These are phyloP conservation scores for Lepus oiostolus DNA, from an alignment of 2,797 vertebrate genomes.

Conservation along the genomic window DNA sequence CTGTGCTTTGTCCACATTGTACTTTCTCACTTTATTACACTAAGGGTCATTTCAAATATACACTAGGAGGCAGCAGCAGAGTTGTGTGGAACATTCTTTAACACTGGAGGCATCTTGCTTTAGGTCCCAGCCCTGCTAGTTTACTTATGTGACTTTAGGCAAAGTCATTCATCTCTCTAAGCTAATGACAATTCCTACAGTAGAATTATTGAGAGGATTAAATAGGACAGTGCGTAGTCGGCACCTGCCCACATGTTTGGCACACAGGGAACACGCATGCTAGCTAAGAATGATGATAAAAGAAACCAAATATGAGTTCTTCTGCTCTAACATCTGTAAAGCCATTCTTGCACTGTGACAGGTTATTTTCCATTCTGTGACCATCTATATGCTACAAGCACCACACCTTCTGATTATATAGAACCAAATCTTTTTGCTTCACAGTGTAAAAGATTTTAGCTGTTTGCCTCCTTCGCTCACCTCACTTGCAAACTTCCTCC, in stretches of 20 bases:
- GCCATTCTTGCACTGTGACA: neutral
- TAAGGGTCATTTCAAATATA: neutral
- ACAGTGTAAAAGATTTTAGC: neutral
- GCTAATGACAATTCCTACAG: neutral
- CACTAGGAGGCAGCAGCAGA: neutral
- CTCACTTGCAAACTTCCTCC: neutral
- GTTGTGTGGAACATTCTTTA: neutral
- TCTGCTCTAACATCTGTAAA: neutral
- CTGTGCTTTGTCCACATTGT: neutral
- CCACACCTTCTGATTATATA: neutral
- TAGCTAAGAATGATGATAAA: neutral
- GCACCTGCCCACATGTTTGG: neutral
- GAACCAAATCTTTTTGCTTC: neutral
- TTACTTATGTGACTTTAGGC: neutral
- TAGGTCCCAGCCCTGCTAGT: neutral
- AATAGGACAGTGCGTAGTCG: neutral
- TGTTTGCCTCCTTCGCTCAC: neutral
- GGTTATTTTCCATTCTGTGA: neutral
- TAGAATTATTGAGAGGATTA: neutral
- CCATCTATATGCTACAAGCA: neutral
- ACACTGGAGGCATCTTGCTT: neutral
- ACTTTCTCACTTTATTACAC: neutral
- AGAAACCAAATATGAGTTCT: neutral
- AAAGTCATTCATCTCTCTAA: neutral
- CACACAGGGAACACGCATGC: accelerated